These are phyloP conservation scores for Macrobrachium rosenbergii DNA, from an alignment of 1,140 invertebrate genomes.

Conservation along the genomic window DNA sequence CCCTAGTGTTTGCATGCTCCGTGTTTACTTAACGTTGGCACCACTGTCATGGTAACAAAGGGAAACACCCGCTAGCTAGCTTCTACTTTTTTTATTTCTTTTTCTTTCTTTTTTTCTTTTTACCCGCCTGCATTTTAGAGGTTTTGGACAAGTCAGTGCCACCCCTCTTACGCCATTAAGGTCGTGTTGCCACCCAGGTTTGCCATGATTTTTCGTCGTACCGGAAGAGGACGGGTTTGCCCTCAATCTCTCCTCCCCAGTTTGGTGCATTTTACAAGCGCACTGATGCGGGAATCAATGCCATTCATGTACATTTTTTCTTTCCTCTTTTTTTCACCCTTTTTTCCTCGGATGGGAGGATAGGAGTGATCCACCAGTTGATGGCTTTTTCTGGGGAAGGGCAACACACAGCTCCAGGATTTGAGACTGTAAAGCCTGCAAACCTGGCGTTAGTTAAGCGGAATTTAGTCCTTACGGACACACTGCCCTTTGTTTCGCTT, in stretches of 20 bases:
- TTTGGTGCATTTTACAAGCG: slow-evolving; percentile 12
- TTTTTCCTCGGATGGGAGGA: not conserved
- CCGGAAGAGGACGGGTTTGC: not conserved
- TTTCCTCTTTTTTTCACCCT: not conserved
- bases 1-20: not conserved
- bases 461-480: not conserved
- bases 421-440: not conserved
- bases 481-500: not conserved
- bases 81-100: too few species aligned
- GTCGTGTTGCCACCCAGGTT: not conserved
- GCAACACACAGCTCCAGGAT: not conserved
- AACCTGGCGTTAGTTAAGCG: not conserved
- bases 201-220: not conserved
- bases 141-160: slow-evolving; percentile 8
- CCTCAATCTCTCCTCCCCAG: not conserved
- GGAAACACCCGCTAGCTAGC: slow-evolving; percentile 5
- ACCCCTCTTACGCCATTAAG: slow-evolving; percentile 1
- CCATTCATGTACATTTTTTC: slow-evolving; percentile 10
- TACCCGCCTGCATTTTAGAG: slow-evolving; percentile 7
- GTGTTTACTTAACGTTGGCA: slow-evolving; percentile 7
- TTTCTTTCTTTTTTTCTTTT: not conserved
- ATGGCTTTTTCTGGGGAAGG: not conserved
- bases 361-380: slow-evolving; percentile 12
- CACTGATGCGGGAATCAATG: slow-evolving; percentile 20
- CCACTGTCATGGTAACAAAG: slow-evolving; percentile 12